Percentiles rank a stretch among this genome's conserved stretches.
Evolutionary conservation across 2,113 vertebrate species (phyloP).

Genomic region (Pollimyrus isidori): DNA sequence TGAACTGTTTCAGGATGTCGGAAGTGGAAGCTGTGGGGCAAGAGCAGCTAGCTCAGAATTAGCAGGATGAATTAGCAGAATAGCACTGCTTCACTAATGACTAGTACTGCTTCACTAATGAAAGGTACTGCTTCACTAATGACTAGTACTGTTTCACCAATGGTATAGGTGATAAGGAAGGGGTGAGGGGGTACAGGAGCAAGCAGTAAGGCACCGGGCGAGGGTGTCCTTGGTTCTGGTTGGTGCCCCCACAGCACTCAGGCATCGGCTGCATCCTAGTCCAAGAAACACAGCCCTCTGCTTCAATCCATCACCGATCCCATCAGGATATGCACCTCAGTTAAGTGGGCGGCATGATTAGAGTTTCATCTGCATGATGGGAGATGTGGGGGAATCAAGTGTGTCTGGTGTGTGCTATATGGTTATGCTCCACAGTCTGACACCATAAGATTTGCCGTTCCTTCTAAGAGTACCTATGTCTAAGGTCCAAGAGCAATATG

Average conservation of each 20-base stretch:
- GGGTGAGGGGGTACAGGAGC: background rate
- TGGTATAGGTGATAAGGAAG: background rate
- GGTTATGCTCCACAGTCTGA: background rate
- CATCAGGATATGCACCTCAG: background rate
- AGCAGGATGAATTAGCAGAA: background rate
- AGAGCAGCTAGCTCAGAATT: background rate
- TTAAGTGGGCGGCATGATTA: background rate
- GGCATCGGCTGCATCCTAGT: background rate
- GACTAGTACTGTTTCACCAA: background rate
- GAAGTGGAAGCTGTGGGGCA: background rate
- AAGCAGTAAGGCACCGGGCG: background rate
- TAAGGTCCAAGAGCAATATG: background rate
- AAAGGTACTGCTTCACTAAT: too few species aligned
- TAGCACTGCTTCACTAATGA: background rate
- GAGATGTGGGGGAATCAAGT: background rate
- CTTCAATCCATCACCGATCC: background rate
- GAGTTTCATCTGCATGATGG: background rate
- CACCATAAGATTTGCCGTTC: background rate
- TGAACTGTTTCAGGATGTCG: background rate
- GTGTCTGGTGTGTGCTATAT: background rate
- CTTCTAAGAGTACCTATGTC: background rate
- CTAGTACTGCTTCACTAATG: background rate
- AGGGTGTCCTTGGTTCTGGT: background rate
- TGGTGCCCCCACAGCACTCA: background rate
- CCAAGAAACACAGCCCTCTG: background rate